Evolutionary conservation across 2,113 vertebrate species (phyloP).

Genomic region (Poeciliopsis occidentalis): DNA sequence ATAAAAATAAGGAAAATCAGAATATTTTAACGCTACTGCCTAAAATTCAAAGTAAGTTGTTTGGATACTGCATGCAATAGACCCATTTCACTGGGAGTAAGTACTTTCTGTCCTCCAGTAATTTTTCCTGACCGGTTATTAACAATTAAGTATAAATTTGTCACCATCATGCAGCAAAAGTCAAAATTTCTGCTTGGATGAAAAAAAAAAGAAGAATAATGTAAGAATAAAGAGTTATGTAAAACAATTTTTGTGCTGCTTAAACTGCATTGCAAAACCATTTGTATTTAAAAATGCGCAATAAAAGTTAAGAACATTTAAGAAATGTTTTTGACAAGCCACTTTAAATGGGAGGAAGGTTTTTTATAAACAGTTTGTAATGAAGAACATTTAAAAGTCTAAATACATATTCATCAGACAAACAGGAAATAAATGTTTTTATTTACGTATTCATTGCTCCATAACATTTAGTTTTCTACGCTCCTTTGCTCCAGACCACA

Average conservation of each 20-base stretch:
- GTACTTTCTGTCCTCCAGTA: not conserved
- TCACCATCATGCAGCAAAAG: not conserved
- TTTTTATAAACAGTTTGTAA: too few relatives aligned
- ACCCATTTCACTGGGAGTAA: too few relatives aligned
- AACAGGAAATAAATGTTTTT: not conserved
- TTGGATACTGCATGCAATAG: conserved; percentile 14
- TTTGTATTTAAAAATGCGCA: not conserved
- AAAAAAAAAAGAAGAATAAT: too few relatives aligned
- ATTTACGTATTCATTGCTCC: not conserved
- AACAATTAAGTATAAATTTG: not conserved
- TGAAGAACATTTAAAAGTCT: too few relatives aligned
- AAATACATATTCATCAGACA: too few relatives aligned
- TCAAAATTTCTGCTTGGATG: too few relatives aligned
- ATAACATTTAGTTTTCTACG: not conserved
- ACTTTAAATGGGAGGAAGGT: not conserved
- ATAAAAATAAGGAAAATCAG: not conserved
- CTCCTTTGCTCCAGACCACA: too few relatives aligned
- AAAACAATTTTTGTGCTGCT: not conserved
- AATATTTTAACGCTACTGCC: not conserved
- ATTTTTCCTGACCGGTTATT: not conserved
- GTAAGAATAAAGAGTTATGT: too few relatives aligned
- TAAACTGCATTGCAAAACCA: not conserved
- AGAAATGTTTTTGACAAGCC: not conserved
- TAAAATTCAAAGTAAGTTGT: conserved; percentile 22
- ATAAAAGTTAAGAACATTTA: not conserved